These are phyloP conservation scores for Albula goreensis DNA, from an alignment of 2,113 vertebrate species.

Conservation along the genomic window DNA sequence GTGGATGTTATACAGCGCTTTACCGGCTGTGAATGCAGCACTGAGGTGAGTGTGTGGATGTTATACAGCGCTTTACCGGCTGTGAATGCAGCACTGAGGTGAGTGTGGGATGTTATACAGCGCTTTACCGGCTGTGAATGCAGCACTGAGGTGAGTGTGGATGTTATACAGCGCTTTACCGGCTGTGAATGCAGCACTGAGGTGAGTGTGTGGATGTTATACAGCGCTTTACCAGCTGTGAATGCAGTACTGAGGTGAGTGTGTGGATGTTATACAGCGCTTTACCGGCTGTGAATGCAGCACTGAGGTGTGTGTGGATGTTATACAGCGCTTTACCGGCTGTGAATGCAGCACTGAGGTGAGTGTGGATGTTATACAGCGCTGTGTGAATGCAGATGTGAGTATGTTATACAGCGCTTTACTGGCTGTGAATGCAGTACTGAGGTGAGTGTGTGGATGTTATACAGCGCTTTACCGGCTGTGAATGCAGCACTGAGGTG, in stretches of 20 bases:
- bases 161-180: not conserved
- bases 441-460: not conserved
- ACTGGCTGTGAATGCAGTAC: not conserved
- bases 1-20: not conserved
- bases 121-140: not conserved
- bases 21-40: not conserved
- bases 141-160: not conserved
- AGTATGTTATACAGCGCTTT: not conserved
- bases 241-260: not conserved
- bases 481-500: not conserved
- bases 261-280: not conserved
- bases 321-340: not conserved
- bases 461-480: not conserved
- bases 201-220: not conserved
- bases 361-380: not conserved
- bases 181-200: not conserved
- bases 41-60: not conserved
- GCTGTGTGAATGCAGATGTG: no score
- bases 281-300: no score
- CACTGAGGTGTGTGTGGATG: not conserved
- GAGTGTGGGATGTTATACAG: not conserved
- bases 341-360: not conserved
- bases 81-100: not conserved
- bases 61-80: not conserved
- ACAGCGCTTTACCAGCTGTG: not conserved